These are phyloP conservation scores for Pinna nobilis DNA, from an alignment of 1,140 invertebrate genomes.

Conservation along the genomic window DNA sequence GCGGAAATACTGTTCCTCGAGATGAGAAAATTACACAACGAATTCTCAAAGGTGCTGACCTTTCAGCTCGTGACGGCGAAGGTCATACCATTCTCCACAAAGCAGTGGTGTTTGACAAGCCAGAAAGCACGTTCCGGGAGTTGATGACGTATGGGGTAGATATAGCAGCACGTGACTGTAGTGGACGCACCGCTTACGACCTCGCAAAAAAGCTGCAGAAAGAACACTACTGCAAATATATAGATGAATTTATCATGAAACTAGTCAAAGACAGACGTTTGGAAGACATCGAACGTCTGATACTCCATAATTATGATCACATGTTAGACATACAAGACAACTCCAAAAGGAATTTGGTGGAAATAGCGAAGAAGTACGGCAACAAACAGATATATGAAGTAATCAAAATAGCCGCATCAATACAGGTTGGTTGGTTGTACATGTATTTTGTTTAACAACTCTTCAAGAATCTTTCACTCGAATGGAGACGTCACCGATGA, in stretches of 20 bases:
- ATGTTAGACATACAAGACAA: slow-evolving; percentile 49
- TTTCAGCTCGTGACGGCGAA: slow-evolving; percentile 45
- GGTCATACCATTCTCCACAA: slow-evolving; percentile 60
- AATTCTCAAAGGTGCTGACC: slow-evolving; percentile 52
- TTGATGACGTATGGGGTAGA: slow-evolving; percentile 50
- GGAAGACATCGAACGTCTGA: slow-evolving; percentile 51
- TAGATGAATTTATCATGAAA: slow-evolving; percentile 55
- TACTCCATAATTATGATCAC: slow-evolving; percentile 57
- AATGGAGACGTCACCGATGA: too few species aligned
- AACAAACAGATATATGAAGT: slow-evolving; percentile 51
- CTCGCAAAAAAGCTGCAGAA: slow-evolving; percentile 49
- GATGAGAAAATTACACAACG: slow-evolving; percentile 57
- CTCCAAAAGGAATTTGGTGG: slow-evolving; percentile 37
- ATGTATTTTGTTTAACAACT: too few species aligned
- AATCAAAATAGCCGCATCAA: slow-evolving; percentile 45
- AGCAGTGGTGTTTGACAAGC: slow-evolving; percentile 44
- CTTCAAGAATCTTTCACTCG: too few species aligned
- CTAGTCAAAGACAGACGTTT: slow-evolving; percentile 54
- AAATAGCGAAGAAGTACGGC: slow-evolving; percentile 51
- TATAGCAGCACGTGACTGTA: slow-evolving; percentile 52
- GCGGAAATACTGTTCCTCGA: slow-evolving; percentile 44
- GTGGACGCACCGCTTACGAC: slow-evolving; percentile 53
- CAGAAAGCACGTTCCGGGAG: slow-evolving; percentile 41
- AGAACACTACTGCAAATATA: slow-evolving; percentile 39
- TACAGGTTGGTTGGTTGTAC: slow-evolving; percentile 53